Conservation (phyloP, 1,140 invertebrate genomes). For the Octopus bimaculoides region DNA sequence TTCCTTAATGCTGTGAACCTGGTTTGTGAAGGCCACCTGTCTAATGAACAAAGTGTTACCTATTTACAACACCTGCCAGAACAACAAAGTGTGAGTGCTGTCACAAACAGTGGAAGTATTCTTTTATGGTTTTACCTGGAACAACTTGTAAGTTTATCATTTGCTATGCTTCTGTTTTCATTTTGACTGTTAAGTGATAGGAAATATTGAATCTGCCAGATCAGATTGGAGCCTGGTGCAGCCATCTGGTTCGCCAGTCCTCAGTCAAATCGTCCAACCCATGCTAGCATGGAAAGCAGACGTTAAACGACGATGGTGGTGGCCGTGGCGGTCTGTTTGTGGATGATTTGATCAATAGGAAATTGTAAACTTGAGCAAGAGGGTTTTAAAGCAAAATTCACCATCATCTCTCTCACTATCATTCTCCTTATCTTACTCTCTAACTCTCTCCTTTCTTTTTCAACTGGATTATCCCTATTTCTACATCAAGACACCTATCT, state of each 20-base stretch:
- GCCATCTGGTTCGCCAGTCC: no score
- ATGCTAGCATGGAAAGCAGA: no score
- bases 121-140: constrained; percentile 35
- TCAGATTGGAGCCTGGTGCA: neutral
- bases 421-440: no score
- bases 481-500: no score
- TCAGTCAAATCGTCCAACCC: no score
- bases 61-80: constrained; percentile 44
- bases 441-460: neutral
- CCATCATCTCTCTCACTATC: no score
- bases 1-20: constrained; percentile 22
- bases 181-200: neutral
- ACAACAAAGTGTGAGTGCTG: constrained; percentile 45
- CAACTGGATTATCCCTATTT: no score
- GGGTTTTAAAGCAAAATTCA: no score
- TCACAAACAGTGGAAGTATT: constrained; percentile 38
- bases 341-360: no score
- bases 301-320: no score
- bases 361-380: no score
- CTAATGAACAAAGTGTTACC: constrained; percentile 35
- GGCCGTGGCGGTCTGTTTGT: no score
- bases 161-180: neutral
- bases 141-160: constrained; percentile 27
- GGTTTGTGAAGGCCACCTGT: constrained; percentile 26
- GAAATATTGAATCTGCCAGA: neutral